Evolutionary conservation across 2,888 invertebrate species (phyloP).

Genomic region (Scotopteryx bipunctaria): DNA sequence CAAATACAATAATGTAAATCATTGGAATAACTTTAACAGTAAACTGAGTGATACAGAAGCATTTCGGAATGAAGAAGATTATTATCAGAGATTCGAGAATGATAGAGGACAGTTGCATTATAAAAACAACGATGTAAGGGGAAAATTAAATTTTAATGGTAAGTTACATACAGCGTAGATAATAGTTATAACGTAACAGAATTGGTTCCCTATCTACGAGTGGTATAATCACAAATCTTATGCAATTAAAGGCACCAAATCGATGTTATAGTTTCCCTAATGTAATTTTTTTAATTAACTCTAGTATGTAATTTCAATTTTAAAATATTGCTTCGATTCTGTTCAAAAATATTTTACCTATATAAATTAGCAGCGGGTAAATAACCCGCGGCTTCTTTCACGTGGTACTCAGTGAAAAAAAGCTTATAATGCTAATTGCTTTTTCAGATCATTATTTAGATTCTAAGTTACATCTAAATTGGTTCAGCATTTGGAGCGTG

Average conservation of each 20-base stretch:
- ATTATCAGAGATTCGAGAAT: constrained; percentile 27
- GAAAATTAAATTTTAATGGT: constrained; percentile 43
- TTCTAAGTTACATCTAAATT: too few relatives aligned
- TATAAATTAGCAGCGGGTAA: too few relatives aligned
- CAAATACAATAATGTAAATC: constrained; percentile 58
- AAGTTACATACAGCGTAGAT: too few relatives aligned
- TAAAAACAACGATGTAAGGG: constrained; percentile 32
- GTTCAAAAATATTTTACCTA: too few relatives aligned
- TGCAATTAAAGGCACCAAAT: constrained; percentile 7
- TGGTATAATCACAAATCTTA: constrained; percentile 3
- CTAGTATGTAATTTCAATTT: too few relatives aligned
- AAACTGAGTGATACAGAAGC: constrained; percentile 38
- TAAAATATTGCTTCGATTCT: too few relatives aligned
- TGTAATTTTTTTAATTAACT: background rate
- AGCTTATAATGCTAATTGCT: too few relatives aligned
- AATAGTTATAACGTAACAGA: constrained; percentile 15
- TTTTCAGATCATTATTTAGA: too few relatives aligned
- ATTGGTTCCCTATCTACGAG: constrained; percentile 6
- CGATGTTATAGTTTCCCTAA: background rate
- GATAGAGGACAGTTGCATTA: constrained; percentile 24
- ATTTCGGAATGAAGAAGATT: constrained; percentile 32
- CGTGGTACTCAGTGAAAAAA: too few relatives aligned
- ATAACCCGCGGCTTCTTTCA: too few relatives aligned
- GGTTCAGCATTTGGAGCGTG: too few relatives aligned
- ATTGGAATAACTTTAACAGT: constrained; percentile 47